A percentile compares a stretch with the other conserved stretches of the same genome.
These are phyloP conservation scores for Myanophis thanlyinensis DNA, from an alignment of 2,113 vertebrate species.

Conservation along the genomic window DNA sequence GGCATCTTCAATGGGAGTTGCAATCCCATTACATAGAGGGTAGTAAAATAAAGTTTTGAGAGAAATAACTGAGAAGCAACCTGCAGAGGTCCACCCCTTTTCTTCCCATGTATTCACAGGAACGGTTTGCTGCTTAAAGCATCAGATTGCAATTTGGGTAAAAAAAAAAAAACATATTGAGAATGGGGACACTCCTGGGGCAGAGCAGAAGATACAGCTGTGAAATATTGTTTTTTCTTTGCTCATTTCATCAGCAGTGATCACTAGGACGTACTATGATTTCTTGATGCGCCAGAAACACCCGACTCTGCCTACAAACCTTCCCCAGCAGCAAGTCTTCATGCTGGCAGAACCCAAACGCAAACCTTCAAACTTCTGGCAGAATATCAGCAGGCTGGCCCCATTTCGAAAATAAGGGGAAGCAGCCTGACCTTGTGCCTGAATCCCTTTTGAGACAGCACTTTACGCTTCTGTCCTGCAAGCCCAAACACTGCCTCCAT, in stretches of 20 bases:
- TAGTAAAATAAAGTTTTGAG: background rate
- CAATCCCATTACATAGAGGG: background rate
- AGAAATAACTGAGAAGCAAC: background rate
- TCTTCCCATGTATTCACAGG: background rate
- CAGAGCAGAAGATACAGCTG: background rate
- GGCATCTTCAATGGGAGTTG: background rate
- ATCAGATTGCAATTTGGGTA: background rate
- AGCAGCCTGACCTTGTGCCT: slow-evolving; percentile 61
- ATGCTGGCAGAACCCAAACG: slow-evolving; percentile 92
- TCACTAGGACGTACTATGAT: slow-evolving; percentile 88
- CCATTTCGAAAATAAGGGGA: slow-evolving; percentile 87
- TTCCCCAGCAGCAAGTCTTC: slow-evolving; percentile 90
- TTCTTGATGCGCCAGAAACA: slow-evolving; percentile 90
- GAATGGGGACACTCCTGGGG: background rate
- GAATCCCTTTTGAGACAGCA: slow-evolving; percentile 75
- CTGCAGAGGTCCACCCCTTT: background rate
- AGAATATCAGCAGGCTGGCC: slow-evolving; percentile 91
- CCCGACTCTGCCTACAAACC: slow-evolving; percentile 77
- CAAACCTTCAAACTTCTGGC: slow-evolving; percentile 96
- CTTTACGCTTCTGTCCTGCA: slow-evolving; percentile 77
- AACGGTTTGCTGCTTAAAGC: background rate
- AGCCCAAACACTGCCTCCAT: slow-evolving; percentile 63
- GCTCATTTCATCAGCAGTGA: slow-evolving; percentile 59
- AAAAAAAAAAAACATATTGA: background rate
- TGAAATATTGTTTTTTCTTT: background rate